Percentiles rank a stretch among this genome's conserved stretches.
These are phyloP conservation scores for Paradisaea rubra DNA, from an alignment of 2,113 vertebrate genomes.

Conservation along the genomic window DNA sequence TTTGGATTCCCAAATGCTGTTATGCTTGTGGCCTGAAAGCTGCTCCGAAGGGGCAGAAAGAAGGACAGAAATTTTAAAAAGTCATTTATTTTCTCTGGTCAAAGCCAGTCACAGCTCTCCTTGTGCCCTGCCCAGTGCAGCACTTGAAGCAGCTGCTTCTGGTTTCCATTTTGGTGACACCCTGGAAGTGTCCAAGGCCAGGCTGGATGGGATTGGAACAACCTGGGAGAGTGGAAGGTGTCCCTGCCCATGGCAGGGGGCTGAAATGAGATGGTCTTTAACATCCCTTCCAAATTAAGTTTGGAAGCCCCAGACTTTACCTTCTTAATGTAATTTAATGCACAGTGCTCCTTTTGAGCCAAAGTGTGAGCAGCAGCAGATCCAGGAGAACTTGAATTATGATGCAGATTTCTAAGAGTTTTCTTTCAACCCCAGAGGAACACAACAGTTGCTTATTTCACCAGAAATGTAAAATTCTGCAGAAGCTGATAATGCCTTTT, in stretches of 20 bases:
- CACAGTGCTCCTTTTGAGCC: neutral
- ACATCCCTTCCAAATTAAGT: neutral
- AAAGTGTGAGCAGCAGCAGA: neutral
- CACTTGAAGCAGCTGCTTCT: neutral
- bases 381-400: neutral
- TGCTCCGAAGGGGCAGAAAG: neutral
- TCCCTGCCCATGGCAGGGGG: neutral
- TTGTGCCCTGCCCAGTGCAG: neutral
- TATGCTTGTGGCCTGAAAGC: neutral
- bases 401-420: neutral
- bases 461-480: neutral
- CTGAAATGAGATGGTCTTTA: neutral
- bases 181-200: neutral
- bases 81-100: neutral
- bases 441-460: neutral
- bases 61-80: neutral
- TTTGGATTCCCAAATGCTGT: neutral
- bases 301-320: neutral
- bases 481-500: neutral
- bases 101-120: neutral
- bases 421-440: neutral
- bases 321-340: neutral
- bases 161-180: neutral
- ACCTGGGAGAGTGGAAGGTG: neutral
- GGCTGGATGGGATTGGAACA: neutral